Conservation (phyloP, 2,113 vertebrate genomes). For the Benitochromis conjunctus region DNA sequence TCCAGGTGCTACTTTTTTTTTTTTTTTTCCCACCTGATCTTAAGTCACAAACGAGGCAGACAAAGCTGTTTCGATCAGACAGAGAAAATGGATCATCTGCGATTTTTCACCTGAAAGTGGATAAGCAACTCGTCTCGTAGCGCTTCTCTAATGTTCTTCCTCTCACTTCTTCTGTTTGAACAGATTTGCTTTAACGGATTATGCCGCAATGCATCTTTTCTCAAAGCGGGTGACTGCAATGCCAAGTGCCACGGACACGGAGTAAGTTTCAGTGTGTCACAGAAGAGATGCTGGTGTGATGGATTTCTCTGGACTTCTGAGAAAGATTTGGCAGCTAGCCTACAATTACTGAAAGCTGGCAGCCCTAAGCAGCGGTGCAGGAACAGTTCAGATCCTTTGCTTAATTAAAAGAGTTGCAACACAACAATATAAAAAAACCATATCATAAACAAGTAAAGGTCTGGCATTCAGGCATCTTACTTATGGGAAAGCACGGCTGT, state of each 20-base stretch:
- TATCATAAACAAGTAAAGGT: neutral
- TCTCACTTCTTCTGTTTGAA: neutral
- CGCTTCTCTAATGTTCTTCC: neutral
- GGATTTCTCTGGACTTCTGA: neutral
- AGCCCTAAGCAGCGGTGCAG: neutral
- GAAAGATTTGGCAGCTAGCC: constrained; percentile 22
- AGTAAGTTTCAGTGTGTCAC: constrained; percentile 68
- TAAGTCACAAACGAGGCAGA: neutral
- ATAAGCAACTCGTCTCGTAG: neutral
- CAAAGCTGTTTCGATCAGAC: neutral
- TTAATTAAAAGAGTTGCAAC: constrained; percentile 11
- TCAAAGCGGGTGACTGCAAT: constrained; percentile 81
- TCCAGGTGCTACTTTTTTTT: neutral
- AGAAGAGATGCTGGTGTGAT: neutral
- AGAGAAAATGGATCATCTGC: neutral
- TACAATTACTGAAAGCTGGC: neutral
- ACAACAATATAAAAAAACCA: neutral
- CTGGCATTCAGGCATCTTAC: neutral
- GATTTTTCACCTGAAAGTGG: neutral
- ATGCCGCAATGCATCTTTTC: constrained; percentile 89
- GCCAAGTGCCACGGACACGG: constrained; percentile 86
- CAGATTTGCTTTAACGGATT: constrained; percentile 94
- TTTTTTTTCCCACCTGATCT: neutral
- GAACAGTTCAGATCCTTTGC: neutral
- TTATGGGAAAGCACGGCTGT: neutral